Evolutionary conservation across 1,140 invertebrate species (phyloP), one percentile per base, ranked within the genome.

Genomic region (Luehdorfia chinensis): DNA sequence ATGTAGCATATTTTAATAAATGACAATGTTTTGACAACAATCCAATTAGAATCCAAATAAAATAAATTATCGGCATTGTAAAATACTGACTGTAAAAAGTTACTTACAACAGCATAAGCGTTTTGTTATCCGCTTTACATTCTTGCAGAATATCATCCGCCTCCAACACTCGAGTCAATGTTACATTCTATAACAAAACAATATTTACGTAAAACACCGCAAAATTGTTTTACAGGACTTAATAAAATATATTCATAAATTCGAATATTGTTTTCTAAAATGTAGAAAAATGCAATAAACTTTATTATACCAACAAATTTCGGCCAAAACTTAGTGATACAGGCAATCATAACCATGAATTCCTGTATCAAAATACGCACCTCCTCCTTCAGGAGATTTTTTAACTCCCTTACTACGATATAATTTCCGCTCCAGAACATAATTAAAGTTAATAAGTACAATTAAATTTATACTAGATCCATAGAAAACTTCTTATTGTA

Each of bases 81-180:
- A n/a, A n/a, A n/a, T n/a, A n/a, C n/a, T n/a, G n/a, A n/a, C n/a
- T n/a, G 19, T 2, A 7, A 13, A 31, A 11, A 18, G n/a, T 12
- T 50, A 93, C 95, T 95, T 91, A 98, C 96, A 94, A 98, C 68
- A 96, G 95, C 55, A 98, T 91, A 47, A 99, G 88, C 66, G 94
- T 95, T 84, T 94, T 95, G 83, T 97, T 98, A 77, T 95, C 94
- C 54, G 92, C 92, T 89, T 96, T 97, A 84, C 96, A 97, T 91
- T 99, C 96, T 84, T 97, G 95, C 51, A 99, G 89, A 71, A 98
- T 94, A 85, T 98, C 95, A 78, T 97, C 96, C 85, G 97, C 94
- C 77, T 98, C 95, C 89, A 98, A 91, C 46, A 99, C 88, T 81
- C 97, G 94, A 63, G 92, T 90, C 34, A 99, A 88, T 11, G 94